Base-by-base conservation (phyloP, 1,140 invertebrate species). In the Drosophila ironensis region DNA sequence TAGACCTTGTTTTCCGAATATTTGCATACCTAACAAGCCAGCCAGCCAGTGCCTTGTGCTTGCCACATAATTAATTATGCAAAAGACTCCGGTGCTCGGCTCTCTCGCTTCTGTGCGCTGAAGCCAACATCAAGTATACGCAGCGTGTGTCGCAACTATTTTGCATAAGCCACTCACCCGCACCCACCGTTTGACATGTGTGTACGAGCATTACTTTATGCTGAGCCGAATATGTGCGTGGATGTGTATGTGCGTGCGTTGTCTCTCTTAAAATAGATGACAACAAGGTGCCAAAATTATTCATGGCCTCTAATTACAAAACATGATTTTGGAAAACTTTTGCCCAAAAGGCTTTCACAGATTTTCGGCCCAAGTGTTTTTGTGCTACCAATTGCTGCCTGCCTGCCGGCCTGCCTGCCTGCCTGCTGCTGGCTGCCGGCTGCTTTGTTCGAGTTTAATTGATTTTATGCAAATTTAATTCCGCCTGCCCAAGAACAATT, bases 31-130 rank as follows among this genome's bases (percentile, higher is more conserved):
- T 84, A 84, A 84, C 78, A 74, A 84, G 74, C 64, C 73, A 72
- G 60, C 78, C 71, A 84, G 74, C 64, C 73, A 72, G 60, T 76
- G 70, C 54, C 54, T n/a, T n/a, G 54, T 57, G 73, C 56, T 54
- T 66, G 78, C 74, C 78, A 78, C 80, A 78, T 84, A 86, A 84
- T 84, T 84, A 84, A 84, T 86, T 84, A 84, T 84, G 78, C 78
- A 84, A 84, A 78, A 74, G 78, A 68, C 70, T 63, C 42, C 59
- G 69, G n/a, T n/a, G n/a, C n/a, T n/a, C n/a, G n/a, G n/a, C n/a
- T n/a, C n/a, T n/a, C n/a, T n/a, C n/a, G n/a, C n/a, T n/a, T n/a
- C n/a, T n/a, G n/a, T n/a, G n/a, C 42, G 28, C 41, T 50, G 54
- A 38, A 59, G 44, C 68, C 24, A 52, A 68, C 64, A 80, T 80